These are phyloP conservation scores for Dorcus parallelipipedus DNA, from an alignment of 2,888 invertebrate species.

Conservation along the genomic window DNA sequence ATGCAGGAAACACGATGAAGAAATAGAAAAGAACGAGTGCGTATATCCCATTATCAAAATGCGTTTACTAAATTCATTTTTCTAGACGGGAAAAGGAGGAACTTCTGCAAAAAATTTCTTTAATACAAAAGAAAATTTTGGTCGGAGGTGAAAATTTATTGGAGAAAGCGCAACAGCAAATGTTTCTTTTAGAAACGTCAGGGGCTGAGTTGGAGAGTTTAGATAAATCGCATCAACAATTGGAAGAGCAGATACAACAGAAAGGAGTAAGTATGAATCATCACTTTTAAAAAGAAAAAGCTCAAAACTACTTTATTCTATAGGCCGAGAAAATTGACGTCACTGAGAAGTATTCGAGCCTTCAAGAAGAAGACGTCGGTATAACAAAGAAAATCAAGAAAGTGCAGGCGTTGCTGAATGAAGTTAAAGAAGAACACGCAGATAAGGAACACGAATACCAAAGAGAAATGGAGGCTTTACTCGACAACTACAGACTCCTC, in stretches of 20 bases:
- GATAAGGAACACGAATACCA: slow-evolving; percentile 93
- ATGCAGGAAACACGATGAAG: slow-evolving; percentile 39
- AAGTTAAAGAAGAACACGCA: slow-evolving; percentile 78
- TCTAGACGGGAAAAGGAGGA: slow-evolving; percentile 72
- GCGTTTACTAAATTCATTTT: not conserved
- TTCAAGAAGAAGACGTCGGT: slow-evolving; percentile 93
- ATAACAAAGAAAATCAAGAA: slow-evolving; percentile 91
- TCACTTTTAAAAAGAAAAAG: not conserved
- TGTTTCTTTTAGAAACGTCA: slow-evolving; percentile 82
- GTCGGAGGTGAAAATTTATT: slow-evolving; percentile 97
- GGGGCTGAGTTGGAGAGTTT: slow-evolving; percentile 77
- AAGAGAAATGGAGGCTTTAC: slow-evolving; percentile 91
- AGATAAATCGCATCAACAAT: slow-evolving; percentile 72
- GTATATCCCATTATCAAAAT: slow-evolving; percentile 14
- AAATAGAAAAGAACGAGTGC: slow-evolving; percentile 45
- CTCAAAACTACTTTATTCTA: not conserved
- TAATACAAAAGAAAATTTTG: slow-evolving; percentile 91
- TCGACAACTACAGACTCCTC: slow-evolving; percentile 89
- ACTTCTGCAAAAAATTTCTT: slow-evolving; percentile 78
- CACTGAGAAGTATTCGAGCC: slow-evolving; percentile 89
- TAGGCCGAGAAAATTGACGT: slow-evolving; percentile 87
- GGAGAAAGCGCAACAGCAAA: slow-evolving; percentile 94
- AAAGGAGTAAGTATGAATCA: slow-evolving; percentile 62
- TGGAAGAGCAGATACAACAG: slow-evolving; percentile 78
- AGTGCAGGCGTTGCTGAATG: slow-evolving; percentile 81